These are phyloP conservation scores for Neomonachus schauinslandi DNA, from an alignment of 2,113 vertebrate genomes.

Conservation along the genomic window DNA sequence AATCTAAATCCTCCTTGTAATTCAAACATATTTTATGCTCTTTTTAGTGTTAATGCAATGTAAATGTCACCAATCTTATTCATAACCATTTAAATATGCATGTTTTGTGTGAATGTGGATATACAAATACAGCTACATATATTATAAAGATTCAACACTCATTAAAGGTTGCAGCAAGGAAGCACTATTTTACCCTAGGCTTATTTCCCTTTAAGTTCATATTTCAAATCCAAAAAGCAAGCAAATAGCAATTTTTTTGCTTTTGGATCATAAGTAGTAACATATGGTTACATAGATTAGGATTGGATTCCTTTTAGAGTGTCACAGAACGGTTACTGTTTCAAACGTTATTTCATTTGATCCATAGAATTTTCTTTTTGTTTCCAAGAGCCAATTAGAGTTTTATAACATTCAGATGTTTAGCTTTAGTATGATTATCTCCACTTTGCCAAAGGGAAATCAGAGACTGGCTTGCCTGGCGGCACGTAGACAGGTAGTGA, in stretches of 20 bases:
- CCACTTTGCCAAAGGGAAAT: background rate
- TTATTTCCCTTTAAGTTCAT: conserved; percentile 16
- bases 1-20: conserved; percentile 20
- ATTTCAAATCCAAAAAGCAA: conserved; percentile 23
- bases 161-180: background rate
- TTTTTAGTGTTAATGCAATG: conserved; percentile 6
- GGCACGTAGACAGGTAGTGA: background rate
- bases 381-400: background rate
- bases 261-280: conserved; percentile 5
- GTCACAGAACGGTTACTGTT: background rate
- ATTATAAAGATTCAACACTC: background rate
- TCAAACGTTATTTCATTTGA: background rate
- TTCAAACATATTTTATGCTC: background rate
- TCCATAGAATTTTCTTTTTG: background rate
- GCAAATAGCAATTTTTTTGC: background rate
- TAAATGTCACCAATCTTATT: conserved; percentile 36
- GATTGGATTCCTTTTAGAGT: background rate
- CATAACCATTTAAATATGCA: conserved; percentile 25
- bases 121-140: background rate
- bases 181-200: background rate
- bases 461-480: background rate
- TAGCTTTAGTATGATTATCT: background rate
- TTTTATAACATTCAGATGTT: background rate
- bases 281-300: background rate
- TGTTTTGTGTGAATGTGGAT: background rate